phyloP scores from a whole-genome alignment of 2,888 invertebrate genomes.

The Diaphora mendica region DNA sequence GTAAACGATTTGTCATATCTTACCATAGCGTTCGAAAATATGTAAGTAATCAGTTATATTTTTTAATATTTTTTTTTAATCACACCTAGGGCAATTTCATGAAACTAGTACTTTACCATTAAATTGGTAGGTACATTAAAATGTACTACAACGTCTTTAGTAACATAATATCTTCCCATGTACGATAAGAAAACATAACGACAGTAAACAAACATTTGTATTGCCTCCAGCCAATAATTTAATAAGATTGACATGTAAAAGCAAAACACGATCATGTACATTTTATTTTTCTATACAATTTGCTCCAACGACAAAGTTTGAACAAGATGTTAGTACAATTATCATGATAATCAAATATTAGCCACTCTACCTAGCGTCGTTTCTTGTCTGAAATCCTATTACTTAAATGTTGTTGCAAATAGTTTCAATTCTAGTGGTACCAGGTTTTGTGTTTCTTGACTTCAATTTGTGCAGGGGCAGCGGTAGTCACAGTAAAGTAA shows the following conservation, averaged over 20 bases:
- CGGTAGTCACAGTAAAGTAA: no score
- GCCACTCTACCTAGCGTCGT: neutral
- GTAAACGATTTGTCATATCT: no score
- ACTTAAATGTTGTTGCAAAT: neutral
- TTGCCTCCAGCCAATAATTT: neutral
- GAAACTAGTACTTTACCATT: no score
- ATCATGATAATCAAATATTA: constrained; percentile 11
- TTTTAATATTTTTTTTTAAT: no score
- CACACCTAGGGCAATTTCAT: no score
- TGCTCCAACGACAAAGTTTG: constrained; percentile 9
- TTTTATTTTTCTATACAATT: constrained; percentile 4
- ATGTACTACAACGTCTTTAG: neutral
- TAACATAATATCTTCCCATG: neutral
- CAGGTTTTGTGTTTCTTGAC: no score
- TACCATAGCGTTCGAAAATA: neutral
- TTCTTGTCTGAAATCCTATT: constrained; percentile 3
- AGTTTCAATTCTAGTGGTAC: neutral
- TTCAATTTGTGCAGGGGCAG: no score
- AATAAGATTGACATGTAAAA: constrained; percentile 1
- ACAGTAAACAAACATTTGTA: neutral
- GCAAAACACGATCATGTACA: constrained; percentile 1
- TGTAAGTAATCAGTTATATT: no score
- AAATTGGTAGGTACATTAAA: neutral
- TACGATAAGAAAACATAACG: neutral
- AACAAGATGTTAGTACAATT: constrained; percentile 10